phyloP scores from a whole-genome alignment of 2,888 invertebrate genomes.

The Eilema sororculum region DNA sequence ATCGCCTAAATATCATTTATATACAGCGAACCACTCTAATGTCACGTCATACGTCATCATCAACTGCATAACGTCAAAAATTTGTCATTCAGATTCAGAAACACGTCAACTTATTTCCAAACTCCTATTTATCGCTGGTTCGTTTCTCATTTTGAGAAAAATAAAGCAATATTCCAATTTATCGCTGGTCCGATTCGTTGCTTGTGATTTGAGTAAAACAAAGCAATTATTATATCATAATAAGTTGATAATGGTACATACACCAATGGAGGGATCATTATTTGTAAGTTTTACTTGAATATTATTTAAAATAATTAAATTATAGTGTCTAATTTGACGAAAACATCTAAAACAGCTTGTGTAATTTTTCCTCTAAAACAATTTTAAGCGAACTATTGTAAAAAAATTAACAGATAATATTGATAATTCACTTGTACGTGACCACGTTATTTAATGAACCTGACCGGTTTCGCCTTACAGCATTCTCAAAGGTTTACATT shows the following conservation, averaged over 20 bases:
- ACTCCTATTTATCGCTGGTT: too few relatives aligned
- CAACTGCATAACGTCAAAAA: neutral
- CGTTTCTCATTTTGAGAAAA: constrained; percentile 26
- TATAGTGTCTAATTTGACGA: neutral
- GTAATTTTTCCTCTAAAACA: neutral
- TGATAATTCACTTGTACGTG: too few relatives aligned
- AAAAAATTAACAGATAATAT: too few relatives aligned
- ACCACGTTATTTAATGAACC: too few relatives aligned
- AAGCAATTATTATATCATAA: constrained; percentile 17
- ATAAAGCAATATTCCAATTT: neutral
- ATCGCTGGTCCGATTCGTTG: neutral
- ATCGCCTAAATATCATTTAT: constrained; percentile 5
- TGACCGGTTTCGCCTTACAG: too few relatives aligned
- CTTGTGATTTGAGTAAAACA: constrained; percentile 31
- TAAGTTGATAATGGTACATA: constrained; percentile 71
- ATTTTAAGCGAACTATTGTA: too few relatives aligned
- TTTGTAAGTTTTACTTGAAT: constrained; percentile 70
- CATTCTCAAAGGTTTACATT: too few relatives aligned
- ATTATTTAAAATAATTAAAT: neutral
- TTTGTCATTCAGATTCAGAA: constrained; percentile 22
- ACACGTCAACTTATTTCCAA: constrained; percentile 53
- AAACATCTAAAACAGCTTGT: neutral
- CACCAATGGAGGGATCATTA: constrained; percentile 77
- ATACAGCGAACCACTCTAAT: neutral
- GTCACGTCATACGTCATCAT: neutral